Percentiles rank a stretch among this genome's conserved stretches.
phyloP scores from a whole-genome alignment of 1,140 invertebrate genomes.

The Drosophila tristis region DNA sequence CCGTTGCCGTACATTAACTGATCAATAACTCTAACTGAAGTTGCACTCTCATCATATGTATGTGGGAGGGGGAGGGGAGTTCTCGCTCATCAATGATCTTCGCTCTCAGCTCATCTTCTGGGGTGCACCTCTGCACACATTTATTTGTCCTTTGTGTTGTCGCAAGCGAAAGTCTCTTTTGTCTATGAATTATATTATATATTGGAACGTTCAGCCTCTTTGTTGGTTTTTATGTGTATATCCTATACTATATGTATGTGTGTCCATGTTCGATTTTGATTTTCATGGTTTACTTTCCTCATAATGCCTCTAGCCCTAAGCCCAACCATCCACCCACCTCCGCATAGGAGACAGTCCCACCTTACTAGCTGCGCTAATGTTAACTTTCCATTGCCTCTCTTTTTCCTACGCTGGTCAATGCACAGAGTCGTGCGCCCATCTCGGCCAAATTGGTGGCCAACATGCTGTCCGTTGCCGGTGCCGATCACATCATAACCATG shows the following conservation, averaged over 20 bases:
- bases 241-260: constrained; percentile 40
- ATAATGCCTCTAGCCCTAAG: constrained; percentile 53
- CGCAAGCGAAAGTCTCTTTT: constrained; percentile 36
- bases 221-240: constrained; percentile 49
- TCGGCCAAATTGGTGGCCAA: constrained; percentile 99
- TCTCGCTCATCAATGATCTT: not conserved
- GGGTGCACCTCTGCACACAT: constrained; percentile 36
- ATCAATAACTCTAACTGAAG: constrained; percentile 31
- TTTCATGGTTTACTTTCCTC: constrained; percentile 59
- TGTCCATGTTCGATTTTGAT: constrained; percentile 63
- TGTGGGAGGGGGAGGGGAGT: not conserved
- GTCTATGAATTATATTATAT: constrained; percentile 24
- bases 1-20: constrained; percentile 25
- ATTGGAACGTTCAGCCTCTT: constrained; percentile 63
- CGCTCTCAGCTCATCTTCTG: constrained; percentile 4
- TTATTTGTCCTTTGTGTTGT: constrained; percentile 48
- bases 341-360: too few relatives aligned
- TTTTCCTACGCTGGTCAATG: constrained; percentile 69
- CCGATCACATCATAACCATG: constrained; percentile 99
- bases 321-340: not conserved
- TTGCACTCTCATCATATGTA: constrained; percentile 27
- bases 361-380: constrained; percentile 73
- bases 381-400: constrained; percentile 53
- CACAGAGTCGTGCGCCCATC: constrained; percentile 97
- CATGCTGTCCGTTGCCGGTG: constrained; percentile 98